These are phyloP conservation scores for Corvus cornix DNA, from an alignment of 2,113 vertebrate species.

Conservation along the genomic window DNA sequence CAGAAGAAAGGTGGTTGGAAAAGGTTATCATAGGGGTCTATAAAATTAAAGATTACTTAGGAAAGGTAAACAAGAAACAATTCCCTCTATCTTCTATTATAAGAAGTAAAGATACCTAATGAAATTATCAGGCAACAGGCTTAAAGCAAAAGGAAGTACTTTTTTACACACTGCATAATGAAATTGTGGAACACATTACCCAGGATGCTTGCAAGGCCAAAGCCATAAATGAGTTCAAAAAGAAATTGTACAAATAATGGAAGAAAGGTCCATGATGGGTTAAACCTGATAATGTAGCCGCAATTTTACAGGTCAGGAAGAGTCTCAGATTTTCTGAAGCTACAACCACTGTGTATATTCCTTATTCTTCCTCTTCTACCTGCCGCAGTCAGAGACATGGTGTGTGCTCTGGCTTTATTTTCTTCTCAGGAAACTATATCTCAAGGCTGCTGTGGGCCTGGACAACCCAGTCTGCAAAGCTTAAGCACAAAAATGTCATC, in stretches of 20 bases:
- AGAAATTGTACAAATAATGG: slow-evolving; percentile 42
- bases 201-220: slow-evolving; percentile 38
- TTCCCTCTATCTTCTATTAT: neutral
- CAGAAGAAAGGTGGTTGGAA: neutral
- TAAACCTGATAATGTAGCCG: neutral
- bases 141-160: slow-evolving; percentile 55
- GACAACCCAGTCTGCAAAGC: neutral
- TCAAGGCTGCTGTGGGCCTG: neutral
- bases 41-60: neutral
- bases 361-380: neutral
- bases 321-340: neutral
- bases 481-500: neutral
- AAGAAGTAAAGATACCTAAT: slow-evolving; percentile 16
- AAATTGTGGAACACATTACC: slow-evolving; percentile 51
- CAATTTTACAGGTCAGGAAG: neutral
- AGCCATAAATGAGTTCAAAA: slow-evolving; percentile 35
- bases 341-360: neutral
- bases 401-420: neutral
- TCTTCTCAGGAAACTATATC: neutral
- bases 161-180: slow-evolving; percentile 59
- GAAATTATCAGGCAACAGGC: slow-evolving; percentile 40
- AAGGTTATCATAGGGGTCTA: neutral
- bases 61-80: neutral
- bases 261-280: neutral
- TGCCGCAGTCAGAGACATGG: neutral